phyloP scores from a whole-genome alignment of 2,113 vertebrate species.

The Platichthys flesus region DNA sequence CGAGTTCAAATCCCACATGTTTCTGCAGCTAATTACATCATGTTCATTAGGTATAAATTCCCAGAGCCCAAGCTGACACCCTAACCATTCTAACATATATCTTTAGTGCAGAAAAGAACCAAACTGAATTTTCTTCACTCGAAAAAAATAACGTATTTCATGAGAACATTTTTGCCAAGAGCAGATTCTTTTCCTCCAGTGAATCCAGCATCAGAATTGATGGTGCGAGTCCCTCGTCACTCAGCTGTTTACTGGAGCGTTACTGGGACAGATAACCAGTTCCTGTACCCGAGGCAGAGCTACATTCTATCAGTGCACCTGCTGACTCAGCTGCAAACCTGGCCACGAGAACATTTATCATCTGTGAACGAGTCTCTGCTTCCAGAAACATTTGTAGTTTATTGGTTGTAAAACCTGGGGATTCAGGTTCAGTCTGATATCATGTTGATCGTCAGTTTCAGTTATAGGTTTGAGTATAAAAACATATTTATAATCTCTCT shows the following conservation, averaged over 20 bases:
- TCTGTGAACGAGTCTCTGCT: neutral
- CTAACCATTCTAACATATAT: no score
- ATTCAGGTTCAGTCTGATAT: neutral
- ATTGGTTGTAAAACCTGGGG: neutral
- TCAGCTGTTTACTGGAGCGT: neutral
- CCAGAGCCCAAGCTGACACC: neutral
- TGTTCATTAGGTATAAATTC: neutral
- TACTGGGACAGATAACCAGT: neutral
- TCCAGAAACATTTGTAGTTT: neutral
- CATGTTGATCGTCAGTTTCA: neutral
- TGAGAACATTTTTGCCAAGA: neutral
- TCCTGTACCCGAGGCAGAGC: neutral
- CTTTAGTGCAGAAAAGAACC: no score
- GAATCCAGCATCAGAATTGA: neutral
- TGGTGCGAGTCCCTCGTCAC: neutral
- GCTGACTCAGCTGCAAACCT: neutral
- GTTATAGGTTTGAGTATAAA: neutral
- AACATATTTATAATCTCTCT: constrained; percentile 15
- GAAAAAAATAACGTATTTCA: no score
- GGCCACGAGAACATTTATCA: neutral
- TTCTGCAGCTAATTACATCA: neutral
- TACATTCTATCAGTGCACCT: neutral
- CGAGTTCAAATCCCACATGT: neutral
- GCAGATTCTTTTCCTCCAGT: neutral
- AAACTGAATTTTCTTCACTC: no score